A percentile compares a stretch with the other conserved stretches of the same genome.
These are phyloP conservation scores for Merops nubicus DNA, from an alignment of 2,113 vertebrate genomes.

Conservation along the genomic window DNA sequence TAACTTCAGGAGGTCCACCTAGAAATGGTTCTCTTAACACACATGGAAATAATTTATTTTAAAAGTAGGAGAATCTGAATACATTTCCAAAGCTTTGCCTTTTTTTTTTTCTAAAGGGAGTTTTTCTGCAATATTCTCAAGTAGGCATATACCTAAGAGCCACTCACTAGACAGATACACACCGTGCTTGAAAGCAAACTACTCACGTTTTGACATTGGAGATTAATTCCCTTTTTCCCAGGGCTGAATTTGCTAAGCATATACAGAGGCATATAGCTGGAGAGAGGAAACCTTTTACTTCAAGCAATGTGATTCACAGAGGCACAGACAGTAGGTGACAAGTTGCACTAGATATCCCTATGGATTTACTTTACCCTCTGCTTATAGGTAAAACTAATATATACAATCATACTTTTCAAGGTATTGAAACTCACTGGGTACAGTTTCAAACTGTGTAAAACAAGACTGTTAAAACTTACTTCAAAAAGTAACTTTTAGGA, in stretches of 20 bases:
- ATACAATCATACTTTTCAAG: neutral
- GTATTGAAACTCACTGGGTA: neutral
- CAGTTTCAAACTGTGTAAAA: neutral
- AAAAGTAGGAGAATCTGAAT: slow-evolving; percentile 8
- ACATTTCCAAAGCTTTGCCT: neutral
- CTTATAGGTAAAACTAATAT: neutral
- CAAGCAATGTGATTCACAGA: neutral
- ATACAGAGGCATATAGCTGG: neutral
- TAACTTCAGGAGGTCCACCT: slow-evolving; percentile 41
- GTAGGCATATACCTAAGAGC: neutral
- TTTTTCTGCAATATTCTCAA: slow-evolving; percentile 24
- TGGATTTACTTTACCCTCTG: neutral
- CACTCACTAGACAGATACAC: neutral
- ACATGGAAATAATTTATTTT: slow-evolving; percentile 50
- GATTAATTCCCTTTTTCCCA: neutral
- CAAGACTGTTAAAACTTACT: neutral
- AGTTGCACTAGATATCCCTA: neutral
- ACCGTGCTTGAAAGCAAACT: neutral
- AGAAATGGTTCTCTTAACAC: slow-evolving; percentile 13
- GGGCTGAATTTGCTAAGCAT: neutral
- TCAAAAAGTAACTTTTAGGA: neutral
- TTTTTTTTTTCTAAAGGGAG: neutral
- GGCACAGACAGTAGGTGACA: neutral
- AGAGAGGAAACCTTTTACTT: neutral
- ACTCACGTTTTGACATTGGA: neutral